A percentile compares a stretch with the other conserved stretches of the same genome.
Evolutionary conservation across 2,888 invertebrate species (phyloP).

Genomic region (Fragum sueziense): DNA sequence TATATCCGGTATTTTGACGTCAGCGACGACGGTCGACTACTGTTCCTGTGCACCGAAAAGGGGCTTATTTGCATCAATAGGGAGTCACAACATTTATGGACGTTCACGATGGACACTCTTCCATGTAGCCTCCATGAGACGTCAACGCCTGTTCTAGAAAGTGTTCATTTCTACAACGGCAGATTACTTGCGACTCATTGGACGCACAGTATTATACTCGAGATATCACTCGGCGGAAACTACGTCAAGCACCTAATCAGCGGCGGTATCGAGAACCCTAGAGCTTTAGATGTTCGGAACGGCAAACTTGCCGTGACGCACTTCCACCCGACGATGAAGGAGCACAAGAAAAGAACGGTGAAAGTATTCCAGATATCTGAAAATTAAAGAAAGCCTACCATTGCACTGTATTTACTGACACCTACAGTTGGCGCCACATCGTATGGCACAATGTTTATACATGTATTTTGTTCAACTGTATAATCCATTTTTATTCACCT

Average conservation of each 20-base stretch:
- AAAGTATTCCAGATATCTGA: slow-evolving; percentile 26
- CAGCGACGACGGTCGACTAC: slow-evolving; percentile 19
- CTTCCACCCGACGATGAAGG: slow-evolving; percentile 30
- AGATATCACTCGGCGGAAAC: slow-evolving; percentile 28
- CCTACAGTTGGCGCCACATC: too few species aligned
- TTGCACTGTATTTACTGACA: too few species aligned
- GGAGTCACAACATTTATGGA: slow-evolving; percentile 25
- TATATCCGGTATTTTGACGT: slow-evolving; percentile 49
- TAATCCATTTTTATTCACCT: too few species aligned
- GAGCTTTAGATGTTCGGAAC: slow-evolving; percentile 21
- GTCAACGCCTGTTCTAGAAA: slow-evolving; percentile 29
- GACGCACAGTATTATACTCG: slow-evolving; percentile 34
- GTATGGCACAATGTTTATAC: too few species aligned
- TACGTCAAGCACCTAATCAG: slow-evolving; percentile 29
- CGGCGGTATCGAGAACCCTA: slow-evolving; percentile 26
- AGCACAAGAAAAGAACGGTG: slow-evolving; percentile 23
- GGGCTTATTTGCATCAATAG: slow-evolving; percentile 29
- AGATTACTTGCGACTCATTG: slow-evolving; percentile 36
- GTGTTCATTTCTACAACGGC: slow-evolving; percentile 19
- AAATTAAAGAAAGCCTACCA: not conserved
- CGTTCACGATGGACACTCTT: slow-evolving; percentile 15
- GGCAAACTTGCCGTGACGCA: slow-evolving; percentile 40
- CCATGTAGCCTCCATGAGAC: slow-evolving; percentile 16
- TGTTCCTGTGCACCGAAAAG: slow-evolving; percentile 26
- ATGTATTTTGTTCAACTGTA: too few species aligned